phyloP scores from a whole-genome alignment of 1,140 invertebrate species.

The Zaprionus inermis region DNA sequence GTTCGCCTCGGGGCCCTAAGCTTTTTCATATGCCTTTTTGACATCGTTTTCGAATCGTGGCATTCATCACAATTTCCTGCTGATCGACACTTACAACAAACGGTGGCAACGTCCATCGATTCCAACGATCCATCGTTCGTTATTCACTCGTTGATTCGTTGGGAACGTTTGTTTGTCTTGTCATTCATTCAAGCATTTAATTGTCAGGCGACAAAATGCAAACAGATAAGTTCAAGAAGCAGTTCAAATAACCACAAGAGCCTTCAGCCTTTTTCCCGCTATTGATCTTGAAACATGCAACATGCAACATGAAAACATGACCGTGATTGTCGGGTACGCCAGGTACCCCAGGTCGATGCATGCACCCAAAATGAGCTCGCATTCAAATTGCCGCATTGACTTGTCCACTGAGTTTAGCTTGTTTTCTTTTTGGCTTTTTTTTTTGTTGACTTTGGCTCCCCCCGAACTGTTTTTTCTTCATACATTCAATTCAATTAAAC shows the following conservation, averaged over 20 bases:
- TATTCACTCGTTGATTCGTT: conserved; percentile 44
- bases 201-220: conserved; percentile 78
- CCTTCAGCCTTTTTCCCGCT: conserved; percentile 45
- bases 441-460: conserved; percentile 29
- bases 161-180: conserved; percentile 62
- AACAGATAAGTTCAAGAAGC: conserved; percentile 61
- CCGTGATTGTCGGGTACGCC: conserved; percentile 55
- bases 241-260: conserved; percentile 69
- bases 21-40: conserved; percentile 53
- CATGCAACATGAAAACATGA: conserved; percentile 58
- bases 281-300: conserved; percentile 57
- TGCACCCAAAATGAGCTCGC: conserved; percentile 74
- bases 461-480: conserved; percentile 30
- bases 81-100: conserved; percentile 68
- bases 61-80: conserved; percentile 60
- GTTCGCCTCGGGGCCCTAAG: conserved; percentile 23
- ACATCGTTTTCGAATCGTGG: conserved; percentile 42
- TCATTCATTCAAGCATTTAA: conserved; percentile 76
- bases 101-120: conserved; percentile 28
- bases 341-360: conserved; percentile 27
- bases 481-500: conserved; percentile 79
- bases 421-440: conserved; percentile 30
- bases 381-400: conserved; percentile 75
- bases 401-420: conserved; percentile 57
- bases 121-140: conserved; percentile 7